Base-by-base conservation (phyloP, 1,140 invertebrate genomes). In the Cherax destructor region DNA sequence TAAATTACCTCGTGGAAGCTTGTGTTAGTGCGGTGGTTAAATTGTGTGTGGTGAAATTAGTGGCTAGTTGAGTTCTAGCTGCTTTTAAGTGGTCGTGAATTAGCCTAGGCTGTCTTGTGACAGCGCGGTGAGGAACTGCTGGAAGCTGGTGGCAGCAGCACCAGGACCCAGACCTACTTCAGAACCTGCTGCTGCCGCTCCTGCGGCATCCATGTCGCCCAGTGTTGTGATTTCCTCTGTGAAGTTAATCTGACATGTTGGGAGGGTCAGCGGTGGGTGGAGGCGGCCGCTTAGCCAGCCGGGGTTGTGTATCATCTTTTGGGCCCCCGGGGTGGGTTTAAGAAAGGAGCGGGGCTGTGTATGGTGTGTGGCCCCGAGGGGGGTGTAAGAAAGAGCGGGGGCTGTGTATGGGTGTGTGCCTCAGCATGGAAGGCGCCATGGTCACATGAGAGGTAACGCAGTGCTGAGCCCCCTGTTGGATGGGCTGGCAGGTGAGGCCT, bases 391-490 rank as follows among this genome's bases (percentile, higher is more conserved):
- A 13, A 7, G 0, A 69, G 65, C 21, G 65, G 1, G 13, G 21
- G 13, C 13, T 59, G 69, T 74, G 69, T 74, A 10, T 74, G 69
- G n/a, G 69, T 21, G 77, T 18, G 21, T 18, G 65, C 65, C 21
- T 11, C 65, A 30, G 69, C 24, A 72, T 72, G 83, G 65, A n/a
- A 50, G 76, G 50, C 52, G 47, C 56, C 30, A 56, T 56, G 86
- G 86, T 88, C 76, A 88, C 86, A 18, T 88, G 61, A 88, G 76
- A 24, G n/a, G 50, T 13, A 5, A n/a, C 41, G 50, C 50, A 49
- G 86, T 7, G 24, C 30, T 11, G 0, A 11, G 18, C 74, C 49
- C 50, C 41, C 24, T 79, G 52, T 89, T 90, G 88, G 81, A 90
- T 90, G 88, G 81, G 81, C 52, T 72, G 80, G 69, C 41, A 83